Percentiles rank a stretch among this genome's conserved stretches.
These are phyloP conservation scores for Aphodius sticticus DNA, from an alignment of 2,888 invertebrate genomes.

Conservation along the genomic window DNA sequence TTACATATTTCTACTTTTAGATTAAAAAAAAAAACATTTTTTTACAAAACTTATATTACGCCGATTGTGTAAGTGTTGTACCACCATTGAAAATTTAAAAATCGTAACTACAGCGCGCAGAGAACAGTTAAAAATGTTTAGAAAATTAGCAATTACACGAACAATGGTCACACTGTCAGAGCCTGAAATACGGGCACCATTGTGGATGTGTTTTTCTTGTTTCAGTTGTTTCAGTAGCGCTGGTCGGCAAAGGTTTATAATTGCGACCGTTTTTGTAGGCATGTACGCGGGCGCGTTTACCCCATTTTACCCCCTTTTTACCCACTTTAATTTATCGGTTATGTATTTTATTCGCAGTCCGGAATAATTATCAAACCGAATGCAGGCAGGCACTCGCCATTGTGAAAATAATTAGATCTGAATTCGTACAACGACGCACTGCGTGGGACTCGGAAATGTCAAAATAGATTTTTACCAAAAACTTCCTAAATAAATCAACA, in stretches of 20 bases:
- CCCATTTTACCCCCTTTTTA: not conserved
- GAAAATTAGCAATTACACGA: not conserved
- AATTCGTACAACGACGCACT: not conserved
- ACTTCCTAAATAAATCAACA: too few species aligned
- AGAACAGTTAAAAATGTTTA: not conserved
- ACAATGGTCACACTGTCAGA: not conserved
- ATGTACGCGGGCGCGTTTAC: not conserved
- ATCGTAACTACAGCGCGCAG: not conserved
- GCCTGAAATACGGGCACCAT: not conserved
- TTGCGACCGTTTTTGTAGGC: not conserved
- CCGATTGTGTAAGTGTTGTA: not conserved
- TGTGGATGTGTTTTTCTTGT: constrained; percentile 4
- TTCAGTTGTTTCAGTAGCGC: not conserved
- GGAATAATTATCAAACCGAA: not conserved
- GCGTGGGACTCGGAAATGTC: too few species aligned
- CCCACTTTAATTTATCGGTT: not conserved
- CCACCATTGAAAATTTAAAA: not conserved
- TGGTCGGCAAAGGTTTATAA: not conserved
- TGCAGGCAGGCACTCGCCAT: not conserved
- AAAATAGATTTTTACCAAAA: too few species aligned
- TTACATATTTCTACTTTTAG: too few species aligned
- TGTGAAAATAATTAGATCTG: not conserved
- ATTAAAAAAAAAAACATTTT: too few species aligned
- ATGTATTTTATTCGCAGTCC: not conserved
- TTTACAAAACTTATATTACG: too few species aligned